phyloP scores from a whole-genome alignment of 2,888 invertebrate species.

The Spisula solida region DNA sequence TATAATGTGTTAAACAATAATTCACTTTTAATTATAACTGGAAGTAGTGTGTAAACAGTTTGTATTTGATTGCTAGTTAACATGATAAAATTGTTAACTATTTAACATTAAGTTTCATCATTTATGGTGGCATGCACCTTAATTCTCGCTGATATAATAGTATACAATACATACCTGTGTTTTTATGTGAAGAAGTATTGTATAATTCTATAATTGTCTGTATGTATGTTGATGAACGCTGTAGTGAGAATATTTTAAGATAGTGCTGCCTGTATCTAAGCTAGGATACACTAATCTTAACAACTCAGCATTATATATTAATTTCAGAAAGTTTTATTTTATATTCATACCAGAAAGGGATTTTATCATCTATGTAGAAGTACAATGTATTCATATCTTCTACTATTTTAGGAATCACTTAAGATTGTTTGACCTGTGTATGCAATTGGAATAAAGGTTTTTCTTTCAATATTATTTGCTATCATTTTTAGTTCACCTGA shows the following conservation, averaged over 20 bases:
- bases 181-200: neutral
- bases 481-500: neutral
- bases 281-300: constrained; percentile 66
- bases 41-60: neutral
- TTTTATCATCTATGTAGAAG: constrained; percentile 80
- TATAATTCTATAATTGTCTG: neutral
- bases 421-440: constrained; percentile 83
- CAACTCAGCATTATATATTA: constrained; percentile 73
- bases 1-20: constrained; percentile 1
- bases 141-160: neutral
- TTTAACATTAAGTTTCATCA: neutral
- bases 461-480: constrained; percentile 67
- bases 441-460: constrained; percentile 86
- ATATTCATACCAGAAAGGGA: constrained; percentile 76
- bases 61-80: neutral
- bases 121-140: neutral
- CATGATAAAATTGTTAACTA: no score
- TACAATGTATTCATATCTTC: constrained; percentile 85
- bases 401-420: constrained; percentile 83
- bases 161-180: neutral
- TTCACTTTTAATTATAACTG: constrained; percentile 1
- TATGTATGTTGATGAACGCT: neutral
- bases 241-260: neutral
- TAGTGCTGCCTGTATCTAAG: constrained; percentile 28
- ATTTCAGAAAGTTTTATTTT: constrained; percentile 70